Conservation (phyloP, 2,797 vertebrate species). For the Cyprinodon diabolis region DNA sequence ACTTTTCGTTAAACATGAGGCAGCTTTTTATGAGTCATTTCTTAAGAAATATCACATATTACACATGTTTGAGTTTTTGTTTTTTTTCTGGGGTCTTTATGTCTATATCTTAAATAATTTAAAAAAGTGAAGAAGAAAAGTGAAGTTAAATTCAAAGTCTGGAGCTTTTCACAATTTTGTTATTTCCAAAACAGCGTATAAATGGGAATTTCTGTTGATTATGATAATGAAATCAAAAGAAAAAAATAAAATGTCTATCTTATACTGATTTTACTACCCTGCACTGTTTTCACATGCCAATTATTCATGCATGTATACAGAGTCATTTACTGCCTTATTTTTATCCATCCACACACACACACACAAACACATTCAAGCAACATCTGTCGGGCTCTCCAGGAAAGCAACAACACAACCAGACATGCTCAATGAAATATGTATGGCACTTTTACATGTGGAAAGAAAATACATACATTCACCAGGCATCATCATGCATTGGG, state of each 20-base stretch:
- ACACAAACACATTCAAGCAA: constrained; percentile 30
- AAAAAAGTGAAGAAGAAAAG: not conserved
- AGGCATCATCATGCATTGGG: constrained; percentile 50
- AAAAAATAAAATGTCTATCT: not conserved
- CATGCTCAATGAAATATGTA: constrained; percentile 70
- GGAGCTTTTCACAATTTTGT: not conserved
- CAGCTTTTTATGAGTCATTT: not conserved
- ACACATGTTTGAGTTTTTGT: not conserved
- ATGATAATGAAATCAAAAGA: not conserved
- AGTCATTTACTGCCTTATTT: constrained; percentile 45
- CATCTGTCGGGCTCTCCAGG: constrained; percentile 66
- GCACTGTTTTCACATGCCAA: constrained; percentile 12
- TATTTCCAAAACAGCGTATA: not conserved
- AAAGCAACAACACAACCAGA: constrained; percentile 63
- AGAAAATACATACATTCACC: constrained; percentile 27
- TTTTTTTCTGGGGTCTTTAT: not conserved
- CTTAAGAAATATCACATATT: not conserved
- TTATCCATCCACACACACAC: constrained; percentile 11
- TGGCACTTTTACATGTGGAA: constrained; percentile 61
- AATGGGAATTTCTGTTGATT: not conserved
- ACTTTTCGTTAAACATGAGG: constrained; percentile 14
- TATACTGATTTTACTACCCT: not conserved
- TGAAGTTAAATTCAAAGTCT: not conserved
- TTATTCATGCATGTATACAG: not conserved
- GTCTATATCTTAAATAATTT: not conserved